A percentile compares a stretch with the other conserved stretches of the same genome.
Conservation (phyloP, 2,888 invertebrate genomes). For the Mesorhabditis belari region DNA sequence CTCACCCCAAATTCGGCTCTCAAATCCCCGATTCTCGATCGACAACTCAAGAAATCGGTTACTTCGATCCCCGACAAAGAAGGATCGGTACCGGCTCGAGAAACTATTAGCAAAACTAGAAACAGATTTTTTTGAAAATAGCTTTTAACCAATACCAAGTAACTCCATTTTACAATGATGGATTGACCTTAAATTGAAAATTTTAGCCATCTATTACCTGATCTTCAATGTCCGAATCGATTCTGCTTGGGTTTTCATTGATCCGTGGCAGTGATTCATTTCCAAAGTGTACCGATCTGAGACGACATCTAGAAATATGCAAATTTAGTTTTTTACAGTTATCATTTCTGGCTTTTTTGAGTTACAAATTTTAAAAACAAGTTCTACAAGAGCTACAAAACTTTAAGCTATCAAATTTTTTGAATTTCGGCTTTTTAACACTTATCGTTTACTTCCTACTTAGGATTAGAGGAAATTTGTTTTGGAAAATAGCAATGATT, state of each 20-base stretch:
- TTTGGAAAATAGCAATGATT: too few species aligned
- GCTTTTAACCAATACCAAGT: background rate
- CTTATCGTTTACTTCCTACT: too few species aligned
- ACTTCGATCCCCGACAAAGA: constrained; percentile 37
- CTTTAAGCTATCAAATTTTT: too few species aligned
- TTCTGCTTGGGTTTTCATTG: constrained; percentile 22
- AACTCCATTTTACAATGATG: too few species aligned
- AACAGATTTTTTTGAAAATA: too few species aligned
- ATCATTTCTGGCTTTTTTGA: too few species aligned
- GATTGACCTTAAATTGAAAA: constrained; percentile 27
- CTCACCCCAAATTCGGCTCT: constrained; percentile 21
- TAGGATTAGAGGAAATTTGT: too few species aligned
- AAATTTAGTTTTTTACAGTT: too few species aligned
- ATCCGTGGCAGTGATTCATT: constrained; percentile 33
- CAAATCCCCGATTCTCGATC: constrained; percentile 32
- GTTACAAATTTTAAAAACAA: too few species aligned
- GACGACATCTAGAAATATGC: constrained; percentile 24
- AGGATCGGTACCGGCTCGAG: constrained; percentile 34
- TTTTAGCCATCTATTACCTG: too few species aligned
- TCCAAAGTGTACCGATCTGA: constrained; percentile 40
- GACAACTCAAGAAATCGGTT: constrained; percentile 42
- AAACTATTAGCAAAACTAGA: constrained; percentile 43
- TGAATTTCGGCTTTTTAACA: too few species aligned
- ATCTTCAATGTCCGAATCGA: constrained; percentile 29
- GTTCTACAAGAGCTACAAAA: too few species aligned